Evolutionary conservation across 2,888 invertebrate species (phyloP).

Genomic region (Adineta ricciae): DNA sequence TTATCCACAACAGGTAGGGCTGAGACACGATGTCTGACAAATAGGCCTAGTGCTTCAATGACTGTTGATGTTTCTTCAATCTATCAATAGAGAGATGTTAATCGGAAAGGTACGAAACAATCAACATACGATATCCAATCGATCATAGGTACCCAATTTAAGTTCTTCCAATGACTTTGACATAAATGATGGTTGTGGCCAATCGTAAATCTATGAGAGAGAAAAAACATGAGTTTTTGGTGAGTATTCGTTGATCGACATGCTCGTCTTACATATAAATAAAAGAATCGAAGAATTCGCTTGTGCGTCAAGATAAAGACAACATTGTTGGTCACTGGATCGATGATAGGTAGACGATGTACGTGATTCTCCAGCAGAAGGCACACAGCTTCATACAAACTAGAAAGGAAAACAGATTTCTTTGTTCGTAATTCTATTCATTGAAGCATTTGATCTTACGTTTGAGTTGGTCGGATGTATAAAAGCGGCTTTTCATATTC

Average conservation of each 20-base stretch:
- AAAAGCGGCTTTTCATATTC: constrained; percentile 76
- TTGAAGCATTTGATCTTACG: constrained; percentile 38
- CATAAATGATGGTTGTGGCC: constrained; percentile 49
- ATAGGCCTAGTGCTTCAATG: constrained; percentile 74
- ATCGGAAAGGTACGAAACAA: background rate
- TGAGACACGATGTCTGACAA: constrained; percentile 84
- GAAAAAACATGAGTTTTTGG: background rate
- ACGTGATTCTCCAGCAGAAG: constrained; percentile 83
- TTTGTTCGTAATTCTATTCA: background rate
- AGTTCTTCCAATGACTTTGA: constrained; percentile 47
- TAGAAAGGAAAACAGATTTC: constrained; percentile 35
- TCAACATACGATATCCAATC: constrained; percentile 34
- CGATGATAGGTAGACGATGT: constrained; percentile 91
- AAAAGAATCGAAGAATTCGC: constrained; percentile 89
- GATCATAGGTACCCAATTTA: constrained; percentile 50
- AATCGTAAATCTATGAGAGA: constrained; percentile 44
- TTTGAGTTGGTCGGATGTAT: constrained; percentile 80
- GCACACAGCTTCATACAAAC: constrained; percentile 81
- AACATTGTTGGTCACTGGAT: constrained; percentile 84
- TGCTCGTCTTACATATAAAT: constrained; percentile 76
- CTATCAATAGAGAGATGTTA: background rate
- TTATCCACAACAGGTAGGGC: constrained; percentile 82
- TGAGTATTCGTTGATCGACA: background rate
- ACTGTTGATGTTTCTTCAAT: constrained; percentile 71
- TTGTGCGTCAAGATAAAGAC: constrained; percentile 96